Conservation (phyloP, 2,113 vertebrate species). For the Heliornis fulica region DNA sequence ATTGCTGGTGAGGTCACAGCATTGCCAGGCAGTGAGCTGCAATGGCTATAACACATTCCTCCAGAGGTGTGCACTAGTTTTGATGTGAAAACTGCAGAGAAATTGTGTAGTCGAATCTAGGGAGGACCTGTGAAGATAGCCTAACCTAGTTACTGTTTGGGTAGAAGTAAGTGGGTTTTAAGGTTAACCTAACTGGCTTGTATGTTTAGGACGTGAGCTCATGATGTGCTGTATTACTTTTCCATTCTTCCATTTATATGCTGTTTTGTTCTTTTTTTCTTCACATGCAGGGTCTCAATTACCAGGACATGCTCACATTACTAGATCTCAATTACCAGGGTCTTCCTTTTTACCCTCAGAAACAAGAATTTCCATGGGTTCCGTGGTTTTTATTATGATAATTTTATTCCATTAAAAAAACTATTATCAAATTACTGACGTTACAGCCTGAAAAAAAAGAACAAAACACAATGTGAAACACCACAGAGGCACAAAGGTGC, state of each 20-base stretch:
- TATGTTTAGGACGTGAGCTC: neutral
- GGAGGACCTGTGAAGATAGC: neutral
- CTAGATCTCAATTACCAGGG: neutral
- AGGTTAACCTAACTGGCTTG: neutral
- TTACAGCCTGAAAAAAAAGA: neutral
- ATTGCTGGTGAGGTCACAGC: neutral
- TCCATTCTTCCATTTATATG: neutral
- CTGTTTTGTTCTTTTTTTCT: neutral
- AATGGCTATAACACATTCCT: neutral
- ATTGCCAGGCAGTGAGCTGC: accelerated
- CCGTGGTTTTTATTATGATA: neutral
- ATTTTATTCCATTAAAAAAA: neutral
- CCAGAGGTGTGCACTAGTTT: neutral
- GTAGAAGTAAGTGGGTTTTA: neutral
- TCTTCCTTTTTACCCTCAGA: neutral
- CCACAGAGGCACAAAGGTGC: neutral
- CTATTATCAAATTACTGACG: neutral
- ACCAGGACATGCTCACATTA: neutral
- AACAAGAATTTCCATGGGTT: neutral
- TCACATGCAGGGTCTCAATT: neutral
- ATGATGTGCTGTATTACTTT: neutral
- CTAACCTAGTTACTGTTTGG: neutral
- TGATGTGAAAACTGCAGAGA: neutral
- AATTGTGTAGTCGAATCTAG: neutral
- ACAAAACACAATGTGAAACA: neutral